Conservation (phyloP, 2,797 vertebrate genomes). For the Macropus fuliginosus region DNA sequence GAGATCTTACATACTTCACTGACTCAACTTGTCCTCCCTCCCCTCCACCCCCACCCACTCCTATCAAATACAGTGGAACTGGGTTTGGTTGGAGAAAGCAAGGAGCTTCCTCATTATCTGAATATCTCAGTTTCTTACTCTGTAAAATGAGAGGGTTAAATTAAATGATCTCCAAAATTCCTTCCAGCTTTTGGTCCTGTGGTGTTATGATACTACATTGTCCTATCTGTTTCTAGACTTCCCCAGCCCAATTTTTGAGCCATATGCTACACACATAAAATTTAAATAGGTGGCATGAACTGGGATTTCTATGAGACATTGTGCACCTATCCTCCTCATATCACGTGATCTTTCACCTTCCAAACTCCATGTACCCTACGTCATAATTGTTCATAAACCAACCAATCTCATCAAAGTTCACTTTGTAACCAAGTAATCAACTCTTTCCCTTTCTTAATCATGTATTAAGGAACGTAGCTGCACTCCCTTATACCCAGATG, state of each 20-base stretch:
- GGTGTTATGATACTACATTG: background rate
- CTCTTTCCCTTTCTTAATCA: too few relatives aligned
- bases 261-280: background rate
- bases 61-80: background rate
- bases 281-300: background rate
- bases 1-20: background rate
- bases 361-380: background rate
- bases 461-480: too few relatives aligned
- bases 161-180: background rate
- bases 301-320: background rate
- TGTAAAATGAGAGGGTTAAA: background rate
- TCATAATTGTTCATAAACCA: background rate
- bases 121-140: background rate
- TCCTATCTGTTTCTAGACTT: background rate
- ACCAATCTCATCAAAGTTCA: background rate
- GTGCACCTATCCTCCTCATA: background rate
- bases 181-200: background rate
- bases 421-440: too few relatives aligned
- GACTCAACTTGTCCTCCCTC: background rate
- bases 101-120: background rate
- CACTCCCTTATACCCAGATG: too few relatives aligned
- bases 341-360: background rate
- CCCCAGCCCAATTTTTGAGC: background rate
- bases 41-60: background rate
- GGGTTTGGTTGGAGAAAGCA: background rate